Percentiles rank a stretch among this genome's conserved stretches.
Evolutionary conservation across 2,113 vertebrate species (phyloP).

Genomic region (Etheostoma cragini): DNA sequence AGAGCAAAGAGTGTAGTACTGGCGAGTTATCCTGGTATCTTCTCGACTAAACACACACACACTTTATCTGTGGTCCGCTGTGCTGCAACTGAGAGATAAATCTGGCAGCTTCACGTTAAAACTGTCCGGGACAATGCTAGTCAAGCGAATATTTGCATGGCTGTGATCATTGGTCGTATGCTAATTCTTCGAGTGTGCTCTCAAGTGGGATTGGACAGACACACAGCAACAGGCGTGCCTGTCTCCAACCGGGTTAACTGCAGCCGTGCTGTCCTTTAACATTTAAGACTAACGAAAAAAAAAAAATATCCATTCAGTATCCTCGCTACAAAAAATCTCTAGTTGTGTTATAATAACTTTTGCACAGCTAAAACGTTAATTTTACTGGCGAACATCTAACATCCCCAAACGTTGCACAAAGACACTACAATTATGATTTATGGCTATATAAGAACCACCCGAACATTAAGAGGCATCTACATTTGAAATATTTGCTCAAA

Average conservation of each 20-base stretch:
- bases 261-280: slow-evolving; percentile 14
- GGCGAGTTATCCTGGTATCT: slow-evolving; percentile 25
- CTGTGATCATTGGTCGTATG: slow-evolving; percentile 63
- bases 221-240: slow-evolving; percentile 44
- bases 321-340: not conserved
- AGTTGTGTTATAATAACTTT: not conserved
- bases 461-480: not conserved
- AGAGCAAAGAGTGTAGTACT: not conserved
- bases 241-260: slow-evolving; percentile 26
- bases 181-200: not conserved
- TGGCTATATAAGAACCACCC: not conserved
- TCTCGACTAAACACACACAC: slow-evolving; percentile 36
- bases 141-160: slow-evolving; percentile 47
- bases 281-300: not conserved
- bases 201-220: slow-evolving; percentile 35
- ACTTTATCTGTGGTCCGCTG: slow-evolving; percentile 11
- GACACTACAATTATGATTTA: not conserved
- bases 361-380: not conserved
- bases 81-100: slow-evolving; percentile 63
- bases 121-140: slow-evolving; percentile 24
- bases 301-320: not conserved
- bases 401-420: not conserved
- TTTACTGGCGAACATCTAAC: not conserved
- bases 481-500: not conserved
- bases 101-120: slow-evolving; percentile 72